Evolutionary conservation across 1,140 invertebrate species (phyloP).

Genomic region (Eueides isabella): DNA sequence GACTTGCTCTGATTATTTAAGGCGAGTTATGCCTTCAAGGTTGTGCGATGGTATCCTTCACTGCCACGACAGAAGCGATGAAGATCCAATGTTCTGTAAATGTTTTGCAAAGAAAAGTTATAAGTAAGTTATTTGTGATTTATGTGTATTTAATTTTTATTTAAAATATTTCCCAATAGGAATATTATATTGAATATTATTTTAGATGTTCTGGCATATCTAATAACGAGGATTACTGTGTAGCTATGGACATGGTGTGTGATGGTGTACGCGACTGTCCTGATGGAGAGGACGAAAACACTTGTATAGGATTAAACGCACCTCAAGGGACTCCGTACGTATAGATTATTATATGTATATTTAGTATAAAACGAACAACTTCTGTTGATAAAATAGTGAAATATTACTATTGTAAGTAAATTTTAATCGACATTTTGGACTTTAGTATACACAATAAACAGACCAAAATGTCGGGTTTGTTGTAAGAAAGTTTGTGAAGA

Average conservation of each 20-base stretch:
- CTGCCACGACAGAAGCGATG: slow-evolving; percentile 91
- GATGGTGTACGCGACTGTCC: slow-evolving; percentile 87
- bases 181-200: slow-evolving; percentile 14
- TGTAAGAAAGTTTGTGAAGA: too few species aligned
- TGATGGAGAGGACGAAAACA: slow-evolving; percentile 86
- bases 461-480: too few species aligned
- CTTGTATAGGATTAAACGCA: slow-evolving; percentile 58
- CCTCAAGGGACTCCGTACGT: slow-evolving; percentile 65
- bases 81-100: slow-evolving; percentile 85
- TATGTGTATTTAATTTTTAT: too few species aligned
- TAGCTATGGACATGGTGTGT: slow-evolving; percentile 87
- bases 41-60: slow-evolving; percentile 91
- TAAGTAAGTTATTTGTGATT: too few species aligned
- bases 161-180: too few species aligned
- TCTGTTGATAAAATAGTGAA: too few species aligned
- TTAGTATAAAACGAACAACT: too few species aligned
- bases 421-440: too few species aligned
- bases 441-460: too few species aligned
- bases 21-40: slow-evolving; percentile 84
- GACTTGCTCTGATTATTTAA: slow-evolving; percentile 86
- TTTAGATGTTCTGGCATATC: slow-evolving; percentile 55
- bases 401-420: too few species aligned
- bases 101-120: slow-evolving; percentile 80
- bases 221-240: slow-evolving; percentile 78
- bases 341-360: not conserved